Percentiles rank a stretch among this genome's conserved stretches.
Conservation (phyloP, 1,140 invertebrate species). For the Aradophagus sp. region DNA sequence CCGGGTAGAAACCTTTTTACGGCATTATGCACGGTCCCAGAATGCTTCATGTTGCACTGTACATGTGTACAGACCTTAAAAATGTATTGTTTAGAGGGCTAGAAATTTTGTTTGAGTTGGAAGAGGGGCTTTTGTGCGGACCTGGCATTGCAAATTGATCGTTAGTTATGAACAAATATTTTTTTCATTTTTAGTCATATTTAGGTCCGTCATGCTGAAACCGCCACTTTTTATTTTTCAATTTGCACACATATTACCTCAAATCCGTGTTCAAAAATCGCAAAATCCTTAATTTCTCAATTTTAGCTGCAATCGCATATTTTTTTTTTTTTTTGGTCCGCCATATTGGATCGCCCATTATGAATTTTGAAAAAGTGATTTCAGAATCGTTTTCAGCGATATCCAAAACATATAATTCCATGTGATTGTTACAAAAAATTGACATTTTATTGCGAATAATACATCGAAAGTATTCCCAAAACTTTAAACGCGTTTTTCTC, state of each 20-base stretch:
- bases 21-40: too few relatives aligned
- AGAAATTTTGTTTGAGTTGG: too few relatives aligned
- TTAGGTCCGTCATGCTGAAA: not conserved
- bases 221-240: constrained; percentile 3
- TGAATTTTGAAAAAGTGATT: constrained; percentile 16
- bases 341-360: constrained; percentile 11
- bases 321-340: constrained; percentile 6
- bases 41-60: too few relatives aligned
- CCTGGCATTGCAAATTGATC: too few relatives aligned
- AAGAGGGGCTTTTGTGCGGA: too few relatives aligned
- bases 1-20: too few relatives aligned
- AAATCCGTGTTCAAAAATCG: constrained; percentile 2
- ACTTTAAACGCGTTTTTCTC: constrained; percentile 20
- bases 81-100: not conserved
- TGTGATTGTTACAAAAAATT: constrained; percentile 16
- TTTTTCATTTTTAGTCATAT: not conserved
- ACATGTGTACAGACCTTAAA: too few relatives aligned
- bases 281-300: constrained; percentile 1
- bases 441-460: constrained; percentile 6
- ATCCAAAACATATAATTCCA: constrained; percentile 16
- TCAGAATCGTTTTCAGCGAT: constrained; percentile 11
- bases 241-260: constrained; percentile 1
- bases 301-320: not conserved
- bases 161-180: too few relatives aligned
- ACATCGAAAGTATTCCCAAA: constrained; percentile 15